These are phyloP conservation scores for Synaphobranchus kaupii DNA, from an alignment of 2,797 vertebrate genomes.

Conservation along the genomic window DNA sequence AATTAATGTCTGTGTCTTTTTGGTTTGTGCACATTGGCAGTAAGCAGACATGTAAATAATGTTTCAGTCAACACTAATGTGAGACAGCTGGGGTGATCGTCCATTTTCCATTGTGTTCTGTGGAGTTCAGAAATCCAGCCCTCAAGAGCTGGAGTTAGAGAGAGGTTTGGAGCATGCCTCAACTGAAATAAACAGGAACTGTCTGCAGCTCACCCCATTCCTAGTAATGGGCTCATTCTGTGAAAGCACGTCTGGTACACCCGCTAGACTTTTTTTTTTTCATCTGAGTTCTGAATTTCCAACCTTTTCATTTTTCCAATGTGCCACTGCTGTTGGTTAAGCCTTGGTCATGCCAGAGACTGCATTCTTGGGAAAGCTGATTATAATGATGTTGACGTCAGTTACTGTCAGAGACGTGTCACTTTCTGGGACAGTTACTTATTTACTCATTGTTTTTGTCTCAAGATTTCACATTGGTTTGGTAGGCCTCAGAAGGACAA, in stretches of 20 bases:
- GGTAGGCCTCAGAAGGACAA: background rate
- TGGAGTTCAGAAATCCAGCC: constrained; percentile 33
- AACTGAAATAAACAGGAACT: constrained; percentile 53
- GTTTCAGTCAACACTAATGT: constrained; percentile 69
- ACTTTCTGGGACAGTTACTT: background rate
- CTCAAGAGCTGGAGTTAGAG: constrained; percentile 46
- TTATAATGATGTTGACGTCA: background rate
- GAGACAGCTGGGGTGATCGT: constrained; percentile 73
- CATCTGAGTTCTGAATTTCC: background rate
- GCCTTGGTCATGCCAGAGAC: background rate
- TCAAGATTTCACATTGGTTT: background rate
- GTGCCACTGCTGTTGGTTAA: background rate
- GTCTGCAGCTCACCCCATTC: constrained; percentile 1
- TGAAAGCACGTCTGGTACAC: background rate
- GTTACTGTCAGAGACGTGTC: background rate
- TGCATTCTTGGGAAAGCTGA: background rate
- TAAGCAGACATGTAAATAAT: constrained; percentile 72
- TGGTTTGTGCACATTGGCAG: constrained; percentile 59
- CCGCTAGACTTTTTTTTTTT: background rate
- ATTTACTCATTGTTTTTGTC: background rate
- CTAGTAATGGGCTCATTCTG: background rate
- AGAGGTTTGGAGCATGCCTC: constrained; percentile 53
- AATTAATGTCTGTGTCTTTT: background rate
- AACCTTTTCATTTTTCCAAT: background rate
- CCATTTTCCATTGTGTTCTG: constrained; percentile 75